A percentile compares a stretch with the other conserved stretches of the same genome.
Evolutionary conservation across 2,888 invertebrate species (phyloP).

Genomic region (Agonopterix heracliana): DNA sequence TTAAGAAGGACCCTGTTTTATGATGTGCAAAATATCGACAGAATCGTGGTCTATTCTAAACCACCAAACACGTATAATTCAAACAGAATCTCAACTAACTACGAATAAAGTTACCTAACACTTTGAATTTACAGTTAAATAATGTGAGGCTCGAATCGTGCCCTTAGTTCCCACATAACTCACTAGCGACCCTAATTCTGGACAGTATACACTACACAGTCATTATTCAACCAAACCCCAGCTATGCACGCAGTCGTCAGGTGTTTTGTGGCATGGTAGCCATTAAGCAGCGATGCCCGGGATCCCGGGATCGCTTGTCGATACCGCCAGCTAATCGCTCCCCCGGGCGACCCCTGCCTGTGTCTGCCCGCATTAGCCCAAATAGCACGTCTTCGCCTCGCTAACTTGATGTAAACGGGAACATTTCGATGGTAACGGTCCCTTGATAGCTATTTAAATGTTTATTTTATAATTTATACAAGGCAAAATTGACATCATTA

Average conservation of each 20-base stretch:
- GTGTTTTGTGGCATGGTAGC: not conserved
- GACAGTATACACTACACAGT: not conserved
- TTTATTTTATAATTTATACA: too few relatives aligned
- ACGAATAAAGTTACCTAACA: too few relatives aligned
- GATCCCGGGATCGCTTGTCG: conserved; percentile 15
- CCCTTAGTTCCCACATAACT: not conserved
- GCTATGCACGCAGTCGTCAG: conserved; percentile 1
- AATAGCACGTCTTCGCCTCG: conserved; percentile 16
- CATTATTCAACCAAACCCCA: conserved; percentile 1
- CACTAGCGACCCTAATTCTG: conserved; percentile 1
- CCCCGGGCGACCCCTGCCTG: conserved; percentile 14
- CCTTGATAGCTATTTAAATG: conserved; percentile 6
- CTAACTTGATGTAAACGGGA: conserved; percentile 18
- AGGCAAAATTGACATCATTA: too few relatives aligned
- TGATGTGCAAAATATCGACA: too few relatives aligned
- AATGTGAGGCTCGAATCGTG: too few relatives aligned
- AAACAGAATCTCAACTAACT: too few relatives aligned
- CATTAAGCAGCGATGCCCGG: not conserved
- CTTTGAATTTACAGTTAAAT: too few relatives aligned
- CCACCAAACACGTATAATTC: too few relatives aligned
- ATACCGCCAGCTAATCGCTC: conserved; percentile 22
- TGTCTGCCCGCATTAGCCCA: conserved; percentile 11
- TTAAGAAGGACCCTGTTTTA: too few relatives aligned
- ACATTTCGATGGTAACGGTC: conserved; percentile 18
- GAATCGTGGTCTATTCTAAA: too few relatives aligned